Evolutionary conservation across 2,113 vertebrate genomes (phyloP).

Genomic region (Chloroceryle aenea): DNA sequence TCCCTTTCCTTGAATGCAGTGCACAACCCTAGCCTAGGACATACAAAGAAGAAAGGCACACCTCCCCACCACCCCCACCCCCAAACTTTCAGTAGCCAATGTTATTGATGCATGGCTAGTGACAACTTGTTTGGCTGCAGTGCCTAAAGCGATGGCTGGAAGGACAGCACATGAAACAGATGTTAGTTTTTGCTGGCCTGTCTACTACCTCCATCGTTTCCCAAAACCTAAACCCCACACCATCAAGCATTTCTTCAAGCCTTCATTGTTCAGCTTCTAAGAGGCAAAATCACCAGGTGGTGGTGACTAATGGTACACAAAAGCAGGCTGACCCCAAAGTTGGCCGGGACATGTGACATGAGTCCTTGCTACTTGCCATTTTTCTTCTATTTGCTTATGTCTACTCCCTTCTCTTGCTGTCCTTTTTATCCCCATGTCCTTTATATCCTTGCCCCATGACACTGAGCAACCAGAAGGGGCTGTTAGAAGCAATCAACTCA

Average conservation of each 20-base stretch:
- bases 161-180: rapidly evolving
- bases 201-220: neutral
- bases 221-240: neutral
- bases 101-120: neutral
- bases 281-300: neutral
- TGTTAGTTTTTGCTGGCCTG: neutral
- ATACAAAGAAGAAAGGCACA: neutral
- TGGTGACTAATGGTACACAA: neutral
- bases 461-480: neutral
- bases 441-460: neutral
- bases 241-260: neutral
- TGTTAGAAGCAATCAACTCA: neutral
- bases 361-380: neutral
- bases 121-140: neutral
- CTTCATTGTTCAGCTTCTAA: neutral
- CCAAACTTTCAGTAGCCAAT: rapidly evolving
- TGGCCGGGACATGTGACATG: rapidly evolving
- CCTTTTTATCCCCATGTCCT: neutral
- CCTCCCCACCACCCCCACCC: rapidly evolving
- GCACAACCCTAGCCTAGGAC: neutral
- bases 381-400: neutral
- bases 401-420: neutral
- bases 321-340: neutral
- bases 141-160: neutral
- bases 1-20: neutral